These are phyloP conservation scores for Metallyticus violacea DNA, from an alignment of 2,888 invertebrate species.

Conservation along the genomic window DNA sequence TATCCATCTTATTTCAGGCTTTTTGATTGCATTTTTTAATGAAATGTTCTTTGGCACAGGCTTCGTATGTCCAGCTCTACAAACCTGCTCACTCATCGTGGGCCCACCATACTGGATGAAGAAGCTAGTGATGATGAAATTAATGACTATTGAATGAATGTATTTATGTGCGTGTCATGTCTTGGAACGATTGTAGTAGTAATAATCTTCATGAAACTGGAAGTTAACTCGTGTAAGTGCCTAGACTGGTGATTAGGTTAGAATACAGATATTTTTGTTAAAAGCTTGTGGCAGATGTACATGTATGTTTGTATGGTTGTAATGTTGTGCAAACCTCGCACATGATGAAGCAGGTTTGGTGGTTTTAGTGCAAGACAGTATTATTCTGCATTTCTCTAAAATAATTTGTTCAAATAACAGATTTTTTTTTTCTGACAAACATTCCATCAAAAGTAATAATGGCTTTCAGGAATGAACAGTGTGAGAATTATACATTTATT, in stretches of 20 bases:
- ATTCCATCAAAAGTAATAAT: not conserved
- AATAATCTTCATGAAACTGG: not conserved
- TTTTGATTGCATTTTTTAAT: too few relatives aligned
- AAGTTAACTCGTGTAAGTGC: not conserved
- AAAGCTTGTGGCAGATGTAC: not conserved
- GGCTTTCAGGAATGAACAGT: not conserved
- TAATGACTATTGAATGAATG: slow-evolving; percentile 40
- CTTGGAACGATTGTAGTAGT: not conserved
- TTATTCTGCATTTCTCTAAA: not conserved
- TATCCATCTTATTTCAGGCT: too few relatives aligned
- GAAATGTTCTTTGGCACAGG: slow-evolving; percentile 17
- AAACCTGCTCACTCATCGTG: slow-evolving; percentile 40
- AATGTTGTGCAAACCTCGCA: not conserved
- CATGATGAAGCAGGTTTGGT: not conserved
- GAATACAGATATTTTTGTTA: not conserved
- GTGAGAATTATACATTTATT: not conserved
- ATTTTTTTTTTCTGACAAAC: not conserved
- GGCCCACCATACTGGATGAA: slow-evolving; percentile 41
- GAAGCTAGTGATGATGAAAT: slow-evolving; percentile 47
- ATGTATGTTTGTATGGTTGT: not conserved
- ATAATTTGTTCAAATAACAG: not conserved
- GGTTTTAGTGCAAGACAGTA: not conserved
- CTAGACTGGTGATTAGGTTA: not conserved
- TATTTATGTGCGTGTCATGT: not conserved
- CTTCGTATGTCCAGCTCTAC: slow-evolving; percentile 27